A percentile compares a stretch with the other conserved stretches of the same genome.
Conservation (phyloP, 2,888 invertebrate genomes). For the Drosophila meridionalis region DNA sequence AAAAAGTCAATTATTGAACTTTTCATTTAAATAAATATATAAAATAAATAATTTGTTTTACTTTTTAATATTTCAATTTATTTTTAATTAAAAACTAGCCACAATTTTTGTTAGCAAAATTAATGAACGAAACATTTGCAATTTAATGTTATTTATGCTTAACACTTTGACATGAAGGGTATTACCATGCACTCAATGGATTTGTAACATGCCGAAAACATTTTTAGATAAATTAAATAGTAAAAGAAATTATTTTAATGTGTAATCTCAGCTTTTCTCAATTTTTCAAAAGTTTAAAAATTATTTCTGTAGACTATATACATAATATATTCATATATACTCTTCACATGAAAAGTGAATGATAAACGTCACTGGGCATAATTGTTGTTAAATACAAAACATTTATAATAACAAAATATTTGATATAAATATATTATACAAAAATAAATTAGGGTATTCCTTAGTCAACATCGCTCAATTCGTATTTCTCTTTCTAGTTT, state of each 20-base stretch:
- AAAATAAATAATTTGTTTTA: conserved; percentile 12
- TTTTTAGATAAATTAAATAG: too few species aligned
- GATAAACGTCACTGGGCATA: too few species aligned
- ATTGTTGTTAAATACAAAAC: neutral
- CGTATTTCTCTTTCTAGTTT: neutral
- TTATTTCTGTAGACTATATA: too few species aligned
- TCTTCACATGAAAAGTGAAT: too few species aligned
- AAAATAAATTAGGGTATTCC: neutral
- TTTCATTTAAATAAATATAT: conserved; percentile 14
- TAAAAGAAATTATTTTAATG: too few species aligned
- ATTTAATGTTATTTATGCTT: neutral
- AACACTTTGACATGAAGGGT: too few species aligned
- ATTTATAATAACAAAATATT: neutral
- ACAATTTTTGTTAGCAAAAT: conserved; percentile 51
- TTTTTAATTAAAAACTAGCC: conserved; percentile 69
- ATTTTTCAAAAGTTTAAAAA: too few species aligned
- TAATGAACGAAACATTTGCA: conserved; percentile 35
- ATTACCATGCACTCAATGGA: too few species aligned
- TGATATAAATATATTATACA: neutral
- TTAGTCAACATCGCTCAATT: neutral
- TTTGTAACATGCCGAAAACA: neutral
- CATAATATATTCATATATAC: too few species aligned
- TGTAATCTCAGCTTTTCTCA: too few species aligned
- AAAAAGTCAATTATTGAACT: conserved; percentile 3
- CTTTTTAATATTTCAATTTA: conserved; percentile 24